phyloP scores from a whole-genome alignment of 2,888 invertebrate species.

The Nemotelus nigrinus region DNA sequence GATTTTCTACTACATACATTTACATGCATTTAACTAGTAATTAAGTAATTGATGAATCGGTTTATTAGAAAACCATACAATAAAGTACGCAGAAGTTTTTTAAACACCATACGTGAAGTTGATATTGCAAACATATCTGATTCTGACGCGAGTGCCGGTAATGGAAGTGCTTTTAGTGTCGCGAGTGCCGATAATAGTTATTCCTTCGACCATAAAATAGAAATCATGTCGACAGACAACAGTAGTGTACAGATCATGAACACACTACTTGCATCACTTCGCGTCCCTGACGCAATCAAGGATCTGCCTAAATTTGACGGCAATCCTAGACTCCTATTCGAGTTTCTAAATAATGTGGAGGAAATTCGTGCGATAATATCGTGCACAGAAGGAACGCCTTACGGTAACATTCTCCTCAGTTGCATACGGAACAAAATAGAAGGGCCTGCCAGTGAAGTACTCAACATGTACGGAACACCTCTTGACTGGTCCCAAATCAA shows the following conservation, averaged over 20 bases:
- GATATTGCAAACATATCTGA: not conserved
- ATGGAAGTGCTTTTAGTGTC: too few relatives aligned
- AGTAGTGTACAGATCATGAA: not conserved
- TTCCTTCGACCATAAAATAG: not conserved
- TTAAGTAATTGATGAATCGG: not conserved
- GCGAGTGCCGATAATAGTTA: not conserved
- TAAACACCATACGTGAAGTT: not conserved
- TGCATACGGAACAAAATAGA: conserved; percentile 46
- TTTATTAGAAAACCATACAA: not conserved
- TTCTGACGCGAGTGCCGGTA: too few relatives aligned
- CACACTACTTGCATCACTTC: too few relatives aligned
- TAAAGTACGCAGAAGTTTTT: not conserved
- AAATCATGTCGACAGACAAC: not conserved
- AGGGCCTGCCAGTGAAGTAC: conserved; percentile 36
- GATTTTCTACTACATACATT: too few relatives aligned
- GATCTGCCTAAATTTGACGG: conserved; percentile 50
- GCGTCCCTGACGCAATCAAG: conserved; percentile 52
- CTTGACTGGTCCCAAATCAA: conserved; percentile 41
- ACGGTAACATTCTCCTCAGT: conserved; percentile 19
- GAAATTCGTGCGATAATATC: not conserved
- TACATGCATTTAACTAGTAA: not conserved
- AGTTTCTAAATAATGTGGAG: conserved; percentile 21
- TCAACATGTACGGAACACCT: conserved; percentile 42
- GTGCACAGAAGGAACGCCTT: conserved; percentile 12
- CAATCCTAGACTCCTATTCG: too few relatives aligned